A percentile compares a stretch with the other conserved stretches of the same genome.
Conservation (phyloP, 2,888 invertebrate genomes). For the Tanypteryx hageni region DNA sequence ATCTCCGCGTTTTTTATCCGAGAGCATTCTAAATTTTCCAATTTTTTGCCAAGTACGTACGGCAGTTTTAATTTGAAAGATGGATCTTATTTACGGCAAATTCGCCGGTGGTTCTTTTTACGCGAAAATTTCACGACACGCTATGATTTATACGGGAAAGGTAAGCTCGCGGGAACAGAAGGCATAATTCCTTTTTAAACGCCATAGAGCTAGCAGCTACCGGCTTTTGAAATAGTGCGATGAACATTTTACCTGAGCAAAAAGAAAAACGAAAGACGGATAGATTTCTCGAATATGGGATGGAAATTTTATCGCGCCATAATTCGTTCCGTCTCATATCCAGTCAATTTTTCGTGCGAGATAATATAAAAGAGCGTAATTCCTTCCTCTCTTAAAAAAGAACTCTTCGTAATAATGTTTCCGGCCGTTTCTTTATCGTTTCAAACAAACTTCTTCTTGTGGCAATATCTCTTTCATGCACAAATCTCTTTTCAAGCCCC, state of each 20-base stretch:
- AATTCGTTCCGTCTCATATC: not conserved
- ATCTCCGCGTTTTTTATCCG: not conserved
- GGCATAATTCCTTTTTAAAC: not conserved
- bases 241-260: slow-evolving; percentile 1
- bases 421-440: not conserved
- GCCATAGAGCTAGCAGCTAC: not conserved
- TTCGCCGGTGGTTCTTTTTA: not conserved
- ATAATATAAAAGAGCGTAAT: slow-evolving; percentile 4
- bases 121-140: not conserved
- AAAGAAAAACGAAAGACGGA: not conserved
- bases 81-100: slow-evolving; percentile 19
- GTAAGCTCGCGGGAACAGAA: slow-evolving; percentile 20
- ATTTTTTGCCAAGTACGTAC: not conserved
- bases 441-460: not conserved
- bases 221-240: slow-evolving; percentile 24
- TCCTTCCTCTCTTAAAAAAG: not conserved
- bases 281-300: not conserved
- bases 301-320: slow-evolving; percentile 19
- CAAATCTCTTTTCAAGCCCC: slow-evolving; percentile 17
- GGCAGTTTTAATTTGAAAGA: slow-evolving; percentile 4
- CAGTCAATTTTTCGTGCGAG: not conserved
- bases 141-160: not conserved
- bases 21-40: not conserved
- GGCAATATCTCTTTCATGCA: not conserved
- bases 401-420: not conserved